A percentile compares a stretch with the other conserved stretches of the same genome.
Evolutionary conservation across 1,140 invertebrate genomes (phyloP).

Genomic region (Cheumatopsyche charites): DNA sequence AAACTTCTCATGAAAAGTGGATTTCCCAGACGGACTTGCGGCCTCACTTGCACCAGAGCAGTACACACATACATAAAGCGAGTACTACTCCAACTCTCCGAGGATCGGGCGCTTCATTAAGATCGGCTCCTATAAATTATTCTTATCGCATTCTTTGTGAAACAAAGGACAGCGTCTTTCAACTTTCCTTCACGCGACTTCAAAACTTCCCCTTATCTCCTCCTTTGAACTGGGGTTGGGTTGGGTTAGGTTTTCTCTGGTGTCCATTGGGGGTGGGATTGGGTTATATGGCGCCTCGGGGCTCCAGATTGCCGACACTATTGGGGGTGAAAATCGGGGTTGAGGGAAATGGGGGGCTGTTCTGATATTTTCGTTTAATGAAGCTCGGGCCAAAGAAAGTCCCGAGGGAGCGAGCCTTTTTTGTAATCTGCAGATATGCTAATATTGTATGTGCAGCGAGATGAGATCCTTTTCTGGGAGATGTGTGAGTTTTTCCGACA

Average conservation of each 20-base stretch:
- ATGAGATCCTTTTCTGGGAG: too few species aligned
- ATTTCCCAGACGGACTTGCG: too few species aligned
- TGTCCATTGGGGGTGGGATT: too few species aligned
- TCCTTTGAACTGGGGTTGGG: too few species aligned
- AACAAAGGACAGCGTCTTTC: slow-evolving; percentile 49
- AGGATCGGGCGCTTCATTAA: slow-evolving; percentile 47
- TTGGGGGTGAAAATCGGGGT: background rate
- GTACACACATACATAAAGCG: too few species aligned
- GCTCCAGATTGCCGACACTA: slow-evolving; percentile 16
- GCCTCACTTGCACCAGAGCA: too few species aligned
- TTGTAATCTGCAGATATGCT: slow-evolving; percentile 26
- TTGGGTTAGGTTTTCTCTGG: too few species aligned
- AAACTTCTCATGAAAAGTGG: too few species aligned
- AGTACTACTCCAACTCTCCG: too few species aligned
- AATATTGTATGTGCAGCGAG: slow-evolving; percentile 14
- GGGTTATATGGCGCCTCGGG: background rate
- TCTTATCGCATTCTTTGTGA: slow-evolving; percentile 50
- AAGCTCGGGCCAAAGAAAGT: slow-evolving; percentile 14
- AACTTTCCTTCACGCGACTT: slow-evolving; percentile 49
- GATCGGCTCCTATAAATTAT: slow-evolving; percentile 49
- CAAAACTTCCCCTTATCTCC: slow-evolving; percentile 45
- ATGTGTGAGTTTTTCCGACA: too few species aligned
- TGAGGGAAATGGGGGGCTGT: background rate
- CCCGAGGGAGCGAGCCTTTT: slow-evolving; percentile 4
- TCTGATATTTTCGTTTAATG: slow-evolving; percentile 25